These are phyloP conservation scores for Drosophila longiperda DNA, from an alignment of 2,888 invertebrate species.

Conservation along the genomic window DNA sequence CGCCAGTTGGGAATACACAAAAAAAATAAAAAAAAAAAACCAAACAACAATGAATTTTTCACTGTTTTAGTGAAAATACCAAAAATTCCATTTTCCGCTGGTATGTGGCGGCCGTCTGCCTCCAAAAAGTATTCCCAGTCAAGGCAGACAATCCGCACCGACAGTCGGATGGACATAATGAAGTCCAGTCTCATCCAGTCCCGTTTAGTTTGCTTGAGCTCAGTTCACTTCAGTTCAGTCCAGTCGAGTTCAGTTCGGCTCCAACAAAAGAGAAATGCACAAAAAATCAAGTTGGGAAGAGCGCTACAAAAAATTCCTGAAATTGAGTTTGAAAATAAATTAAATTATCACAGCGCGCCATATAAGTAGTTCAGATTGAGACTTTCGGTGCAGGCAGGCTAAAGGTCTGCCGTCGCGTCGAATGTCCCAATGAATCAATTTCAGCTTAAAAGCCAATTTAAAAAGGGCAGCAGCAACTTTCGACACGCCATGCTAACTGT, in stretches of 20 bases:
- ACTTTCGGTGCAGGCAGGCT: background rate
- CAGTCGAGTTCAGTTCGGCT: background rate
- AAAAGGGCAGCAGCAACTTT: slow-evolving; percentile 67
- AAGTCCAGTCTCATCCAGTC: slow-evolving; percentile 51
- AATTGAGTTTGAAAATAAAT: slow-evolving; percentile 80
- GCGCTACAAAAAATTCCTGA: slow-evolving; percentile 53
- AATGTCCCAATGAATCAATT: slow-evolving; percentile 73
- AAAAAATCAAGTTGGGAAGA: slow-evolving; percentile 63
- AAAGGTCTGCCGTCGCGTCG: slow-evolving; percentile 18
- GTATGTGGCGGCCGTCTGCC: slow-evolving; percentile 33
- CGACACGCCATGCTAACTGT: slow-evolving; percentile 59
- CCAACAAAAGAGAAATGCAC: slow-evolving; percentile 56
- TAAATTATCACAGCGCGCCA: slow-evolving; percentile 71
- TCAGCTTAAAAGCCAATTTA: slow-evolving; percentile 77
- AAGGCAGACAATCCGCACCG: slow-evolving; percentile 37
- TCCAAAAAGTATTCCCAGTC: slow-evolving; percentile 27
- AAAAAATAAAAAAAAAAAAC: slow-evolving; percentile 19
- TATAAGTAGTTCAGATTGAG: slow-evolving; percentile 64
- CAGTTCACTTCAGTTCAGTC: slow-evolving; percentile 12
- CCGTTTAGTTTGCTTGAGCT: slow-evolving; percentile 15
- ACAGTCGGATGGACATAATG: slow-evolving; percentile 63
- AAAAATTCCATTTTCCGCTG: slow-evolving; percentile 50
- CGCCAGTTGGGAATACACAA: slow-evolving; percentile 12
- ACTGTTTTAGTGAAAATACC: slow-evolving; percentile 56
- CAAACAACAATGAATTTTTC: slow-evolving; percentile 72